Conservation (phyloP, 2,888 invertebrate genomes). For the Drosophila antonietae region DNA sequence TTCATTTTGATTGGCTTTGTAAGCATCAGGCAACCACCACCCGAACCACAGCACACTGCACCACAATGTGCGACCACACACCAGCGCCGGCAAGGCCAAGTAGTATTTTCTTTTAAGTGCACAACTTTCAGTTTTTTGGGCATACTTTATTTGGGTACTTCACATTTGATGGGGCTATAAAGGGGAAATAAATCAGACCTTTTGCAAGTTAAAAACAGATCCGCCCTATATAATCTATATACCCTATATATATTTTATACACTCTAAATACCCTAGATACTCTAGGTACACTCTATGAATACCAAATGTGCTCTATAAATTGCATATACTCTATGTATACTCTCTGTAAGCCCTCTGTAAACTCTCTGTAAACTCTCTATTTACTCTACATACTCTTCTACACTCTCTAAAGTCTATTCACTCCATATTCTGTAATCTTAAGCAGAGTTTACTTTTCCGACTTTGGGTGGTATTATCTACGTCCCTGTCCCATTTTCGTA, state of each 20-base stretch:
- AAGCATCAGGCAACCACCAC: background rate
- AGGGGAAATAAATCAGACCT: background rate
- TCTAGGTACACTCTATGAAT: background rate
- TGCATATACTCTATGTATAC: background rate
- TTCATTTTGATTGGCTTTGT: slow-evolving; percentile 59
- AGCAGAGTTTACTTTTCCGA: slow-evolving; percentile 1
- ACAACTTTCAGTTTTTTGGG: slow-evolving; percentile 9
- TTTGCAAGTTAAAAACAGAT: background rate
- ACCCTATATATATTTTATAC: background rate
- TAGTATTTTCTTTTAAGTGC: slow-evolving; percentile 3
- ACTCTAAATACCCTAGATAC: background rate
- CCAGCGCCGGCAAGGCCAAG: background rate
- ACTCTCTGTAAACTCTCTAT: background rate
- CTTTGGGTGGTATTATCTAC: background rate
- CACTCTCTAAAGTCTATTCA: background rate
- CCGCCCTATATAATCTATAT: background rate
- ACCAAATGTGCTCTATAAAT: background rate
- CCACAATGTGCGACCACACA: background rate
- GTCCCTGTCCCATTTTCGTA: background rate
- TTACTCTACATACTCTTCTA: background rate
- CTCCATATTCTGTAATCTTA: background rate
- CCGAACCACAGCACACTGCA: background rate
- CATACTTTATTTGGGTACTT: background rate
- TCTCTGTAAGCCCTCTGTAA: background rate
- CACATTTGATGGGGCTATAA: slow-evolving; percentile 3